These are phyloP conservation scores for Corythoichthys haematopterus DNA, from an alignment of 2,113 vertebrate genomes.

Conservation along the genomic window DNA sequence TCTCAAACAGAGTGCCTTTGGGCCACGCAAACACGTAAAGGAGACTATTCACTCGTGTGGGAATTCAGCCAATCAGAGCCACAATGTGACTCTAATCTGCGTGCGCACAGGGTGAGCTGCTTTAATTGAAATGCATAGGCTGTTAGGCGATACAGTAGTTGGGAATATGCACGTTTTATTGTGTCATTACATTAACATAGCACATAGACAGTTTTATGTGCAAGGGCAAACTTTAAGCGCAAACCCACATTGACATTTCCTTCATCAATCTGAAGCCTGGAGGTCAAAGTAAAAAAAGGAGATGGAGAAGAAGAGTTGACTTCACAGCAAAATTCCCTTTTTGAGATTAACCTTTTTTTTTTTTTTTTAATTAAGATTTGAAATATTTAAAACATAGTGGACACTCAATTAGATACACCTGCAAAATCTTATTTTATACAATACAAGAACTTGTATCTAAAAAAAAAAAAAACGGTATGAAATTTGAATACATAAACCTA, in stretches of 20 bases:
- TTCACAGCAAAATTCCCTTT: not conserved
- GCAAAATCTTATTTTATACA: not conserved
- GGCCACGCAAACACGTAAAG: conserved; percentile 11
- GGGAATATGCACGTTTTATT: conserved; percentile 2
- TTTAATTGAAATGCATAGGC: conserved; percentile 23
- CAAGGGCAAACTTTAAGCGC: not conserved
- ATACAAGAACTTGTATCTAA: not conserved
- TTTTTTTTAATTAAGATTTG: not conserved
- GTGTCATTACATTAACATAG: conserved; percentile 7
- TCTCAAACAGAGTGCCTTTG: not conserved
- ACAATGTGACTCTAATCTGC: conserved; percentile 25
- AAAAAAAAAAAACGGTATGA: not conserved
- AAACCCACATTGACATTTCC: conserved; percentile 1
- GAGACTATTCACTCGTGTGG: conserved; percentile 17
- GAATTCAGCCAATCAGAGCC: conserved; percentile 18
- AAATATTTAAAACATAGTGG: not conserved
- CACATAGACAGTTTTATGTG: not conserved
- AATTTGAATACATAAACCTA: not conserved
- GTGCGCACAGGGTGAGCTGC: conserved; percentile 18
- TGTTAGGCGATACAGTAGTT: conserved; percentile 1
- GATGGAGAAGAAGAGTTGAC: not conserved
- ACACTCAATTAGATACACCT: not conserved
- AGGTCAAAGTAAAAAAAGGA: not conserved
- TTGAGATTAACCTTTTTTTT: not conserved
- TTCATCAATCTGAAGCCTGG: not conserved